Evolutionary conservation across 2,797 vertebrate genomes (phyloP).

Genomic region (Sebastes matsubarae): DNA sequence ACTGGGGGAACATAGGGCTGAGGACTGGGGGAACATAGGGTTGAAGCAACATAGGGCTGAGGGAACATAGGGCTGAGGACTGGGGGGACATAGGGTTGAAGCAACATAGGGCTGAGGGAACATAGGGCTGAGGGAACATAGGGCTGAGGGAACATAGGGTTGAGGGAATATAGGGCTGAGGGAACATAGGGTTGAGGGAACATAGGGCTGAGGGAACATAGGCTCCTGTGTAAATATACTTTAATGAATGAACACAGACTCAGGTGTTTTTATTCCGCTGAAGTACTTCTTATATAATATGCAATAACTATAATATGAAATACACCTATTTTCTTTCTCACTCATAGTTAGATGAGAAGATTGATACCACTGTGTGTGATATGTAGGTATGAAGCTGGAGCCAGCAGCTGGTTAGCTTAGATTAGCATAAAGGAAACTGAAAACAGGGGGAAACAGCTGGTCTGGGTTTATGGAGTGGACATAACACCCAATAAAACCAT

Average conservation of each 20-base stretch:
- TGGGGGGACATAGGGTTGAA: no score
- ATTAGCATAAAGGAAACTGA: neutral
- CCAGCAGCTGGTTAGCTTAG: neutral
- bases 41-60: rapidly evolving
- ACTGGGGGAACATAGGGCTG: no score
- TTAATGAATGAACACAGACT: neutral
- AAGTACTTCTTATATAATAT: neutral
- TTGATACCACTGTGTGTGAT: neutral
- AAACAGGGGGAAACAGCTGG: neutral
- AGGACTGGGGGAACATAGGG: no score
- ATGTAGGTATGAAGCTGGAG: neutral
- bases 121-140: no score
- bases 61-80: no score
- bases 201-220: no score
- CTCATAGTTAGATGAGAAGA: neutral
- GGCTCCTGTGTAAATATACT: no score
- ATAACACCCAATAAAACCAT: neutral
- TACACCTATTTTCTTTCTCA: neutral
- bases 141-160: no score
- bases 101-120: no score
- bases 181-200: no score
- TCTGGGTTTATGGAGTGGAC: neutral
- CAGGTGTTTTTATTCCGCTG: neutral
- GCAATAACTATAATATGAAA: neutral
- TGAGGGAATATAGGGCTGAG: rapidly evolving